Evolutionary conservation across 1,140 invertebrate species (phyloP), one percentile per base, ranked within the genome.

Genomic region (Drosophila quadrilineata): DNA sequence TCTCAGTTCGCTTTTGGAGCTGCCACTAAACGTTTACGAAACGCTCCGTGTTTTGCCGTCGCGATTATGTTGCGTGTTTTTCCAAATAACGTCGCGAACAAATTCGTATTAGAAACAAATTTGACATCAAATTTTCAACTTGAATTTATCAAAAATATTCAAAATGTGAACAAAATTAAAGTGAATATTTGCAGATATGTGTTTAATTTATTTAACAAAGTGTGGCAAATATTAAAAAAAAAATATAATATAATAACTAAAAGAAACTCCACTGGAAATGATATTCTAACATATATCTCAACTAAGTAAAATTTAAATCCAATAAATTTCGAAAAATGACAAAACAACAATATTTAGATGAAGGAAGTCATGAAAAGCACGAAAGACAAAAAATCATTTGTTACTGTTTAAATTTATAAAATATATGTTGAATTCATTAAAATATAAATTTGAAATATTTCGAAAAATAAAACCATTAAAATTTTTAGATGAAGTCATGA

Each of bases 1-100:
- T 63, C 71, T 84, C 79, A 84, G 56, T 84, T 84, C 38, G 68
- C 41, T 82, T 75, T 72, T 57, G 52, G 76, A 82, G 76, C 77
- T 82, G 69, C 38, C 24, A 45, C 50, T 22, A 64, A 50, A 50
- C 66, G 52, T 40, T 41, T 19, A 54, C 43, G 50, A 71, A 59
- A 38, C 52, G 77, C 70, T 77, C 72, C 73, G 76, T 60, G 49
- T 36, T n/a, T n/a, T 50, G 35, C 21, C 50, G 40, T 46, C 53
- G 62, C 33, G 40, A 36, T 57, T 40, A 43, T 16, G 5, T 68
- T 62, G 28, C 58, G 64, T 35, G 54, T 46, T 59, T 52, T 59
- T n/a, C n/a, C 28, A 38, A 40, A 57, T 29, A 73, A n/a, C n/a
- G n/a, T 43, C 64, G 69, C 74, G 74, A 64, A 19, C 10, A 22